Evolutionary conservation across 2,888 invertebrate genomes (phyloP), one percentile per base, ranked within the genome.

Genomic region (Habroteleia sp.): DNA sequence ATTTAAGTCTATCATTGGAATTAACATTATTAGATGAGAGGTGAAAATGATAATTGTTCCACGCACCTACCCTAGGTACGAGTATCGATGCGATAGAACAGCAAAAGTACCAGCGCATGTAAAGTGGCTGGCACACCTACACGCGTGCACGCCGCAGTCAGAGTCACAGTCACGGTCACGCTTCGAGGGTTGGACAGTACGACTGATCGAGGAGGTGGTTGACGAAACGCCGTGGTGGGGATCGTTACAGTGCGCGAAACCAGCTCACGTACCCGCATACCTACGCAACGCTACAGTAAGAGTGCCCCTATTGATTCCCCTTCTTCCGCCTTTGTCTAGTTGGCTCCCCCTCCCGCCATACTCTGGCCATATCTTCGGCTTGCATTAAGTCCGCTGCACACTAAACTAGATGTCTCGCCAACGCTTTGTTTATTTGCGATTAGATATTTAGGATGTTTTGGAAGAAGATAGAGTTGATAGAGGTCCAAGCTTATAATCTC

Each of bases 121-220:
- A 42, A 58, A 33, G 54, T 54, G 44, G 6, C 31, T 25, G 13
- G 35, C 46, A n/a, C 54, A 50, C 74, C 44, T 14, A 46, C 46
- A 65, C 39, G 76, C 76, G 77, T 74, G 75, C 74, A 73, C 13
- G 11, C 41, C 14, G n/a, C 79, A 76, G 77, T 66, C 81, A 77
- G 79, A 83, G 85, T 85, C 87, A 86, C 82, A 86, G 87, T 86
- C 87, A 87, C 82, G 87, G 86, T 85, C 86, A 86, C 84, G 85
- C 84, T 85, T 79, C 74, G 80, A 82, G 84, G 83, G 82, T 83
- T 83, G 83, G 77, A 80, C 79, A 48, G 44, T 74, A 50, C 68
- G 76, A 58, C 72, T 54, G 65, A 54, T 71, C 72, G 71, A 31
- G 37, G 46, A 66, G 75, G 65, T 74, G 75, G 82, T 76, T 77